phyloP scores from a whole-genome alignment of 2,888 invertebrate species.

The Leptinotarsa peninsularis region DNA sequence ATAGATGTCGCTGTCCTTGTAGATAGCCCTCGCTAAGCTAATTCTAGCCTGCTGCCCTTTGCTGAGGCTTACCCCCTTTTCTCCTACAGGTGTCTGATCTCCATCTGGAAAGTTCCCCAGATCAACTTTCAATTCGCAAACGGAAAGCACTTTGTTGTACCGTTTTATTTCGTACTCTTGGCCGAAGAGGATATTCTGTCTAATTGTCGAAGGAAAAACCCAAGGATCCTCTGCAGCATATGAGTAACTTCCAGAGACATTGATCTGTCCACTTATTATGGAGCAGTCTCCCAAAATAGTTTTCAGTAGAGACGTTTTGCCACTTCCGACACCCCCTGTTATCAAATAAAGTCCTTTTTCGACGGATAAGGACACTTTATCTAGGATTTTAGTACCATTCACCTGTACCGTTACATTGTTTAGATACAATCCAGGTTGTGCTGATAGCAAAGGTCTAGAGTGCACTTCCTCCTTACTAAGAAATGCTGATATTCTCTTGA shows the following conservation, averaged over 20 bases:
- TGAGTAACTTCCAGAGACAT: slow-evolving; percentile 51
- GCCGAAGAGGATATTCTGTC: slow-evolving; percentile 62
- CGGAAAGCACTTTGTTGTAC: slow-evolving; percentile 60
- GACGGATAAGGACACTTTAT: slow-evolving; percentile 64
- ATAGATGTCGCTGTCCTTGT: slow-evolving; percentile 57
- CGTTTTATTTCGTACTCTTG: slow-evolving; percentile 57
- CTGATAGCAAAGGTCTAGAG: background rate
- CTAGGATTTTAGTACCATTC: slow-evolving; percentile 59
- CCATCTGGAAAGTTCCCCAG: slow-evolving; percentile 62
- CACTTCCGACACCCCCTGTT: slow-evolving; percentile 70
- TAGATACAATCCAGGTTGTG: slow-evolving; percentile 37
- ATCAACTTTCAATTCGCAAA: slow-evolving; percentile 69
- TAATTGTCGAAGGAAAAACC: slow-evolving; percentile 58
- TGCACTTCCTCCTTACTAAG: slow-evolving; percentile 40
- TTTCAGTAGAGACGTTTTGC: slow-evolving; percentile 56
- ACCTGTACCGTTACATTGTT: slow-evolving; percentile 47
- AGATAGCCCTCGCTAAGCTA: slow-evolving; percentile 57
- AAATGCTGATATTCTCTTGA: slow-evolving; percentile 48
- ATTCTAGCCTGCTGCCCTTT: slow-evolving; percentile 69
- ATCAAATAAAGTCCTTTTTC: slow-evolving; percentile 67
- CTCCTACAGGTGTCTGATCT: slow-evolving; percentile 71
- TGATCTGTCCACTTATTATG: slow-evolving; percentile 44
- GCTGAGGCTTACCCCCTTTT: slow-evolving; percentile 73
- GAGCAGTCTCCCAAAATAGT: slow-evolving; percentile 53
- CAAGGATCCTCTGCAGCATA: slow-evolving; percentile 59